These are phyloP conservation scores for Hylaeus anthracinus DNA, from an alignment of 1,140 invertebrate genomes.

Conservation along the genomic window DNA sequence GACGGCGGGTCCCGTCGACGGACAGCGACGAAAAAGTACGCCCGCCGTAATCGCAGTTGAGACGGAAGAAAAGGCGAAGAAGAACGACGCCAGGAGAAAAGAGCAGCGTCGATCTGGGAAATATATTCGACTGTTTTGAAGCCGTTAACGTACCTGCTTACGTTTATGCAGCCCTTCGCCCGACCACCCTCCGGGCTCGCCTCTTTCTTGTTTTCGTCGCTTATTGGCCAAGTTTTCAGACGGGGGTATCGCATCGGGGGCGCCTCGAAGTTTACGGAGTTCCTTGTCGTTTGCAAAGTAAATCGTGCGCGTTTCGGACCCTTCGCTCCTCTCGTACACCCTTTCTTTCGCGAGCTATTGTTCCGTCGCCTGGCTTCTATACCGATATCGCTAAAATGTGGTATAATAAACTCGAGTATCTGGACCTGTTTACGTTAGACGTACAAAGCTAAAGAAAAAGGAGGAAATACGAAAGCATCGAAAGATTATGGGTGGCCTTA, in stretches of 20 bases:
- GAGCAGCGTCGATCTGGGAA: constrained; percentile 36
- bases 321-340: constrained; percentile 8
- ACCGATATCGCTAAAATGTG: no score
- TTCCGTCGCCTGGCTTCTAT: background rate
- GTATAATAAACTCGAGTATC: no score
- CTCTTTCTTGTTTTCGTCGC: constrained; percentile 71
- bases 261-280: constrained; percentile 64
- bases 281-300: constrained; percentile 65
- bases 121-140: constrained; percentile 68
- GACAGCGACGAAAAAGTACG: background rate
- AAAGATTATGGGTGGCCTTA: no score
- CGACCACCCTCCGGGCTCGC: constrained; percentile 1
- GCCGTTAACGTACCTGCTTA: constrained; percentile 63
- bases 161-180: constrained; percentile 57
- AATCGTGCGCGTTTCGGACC: constrained; percentile 60
- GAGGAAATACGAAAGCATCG: no score
- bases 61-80: constrained; percentile 5
- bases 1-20: background rate
- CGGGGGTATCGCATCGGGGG: constrained; percentile 64
- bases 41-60: constrained; percentile 1
- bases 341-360: constrained; percentile 14
- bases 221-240: constrained; percentile 74
- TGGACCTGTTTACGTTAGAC: no score
- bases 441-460: no score
- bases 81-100: background rate